phyloP scores from a whole-genome alignment of 2,888 invertebrate genomes.

The Erebia palarica region DNA sequence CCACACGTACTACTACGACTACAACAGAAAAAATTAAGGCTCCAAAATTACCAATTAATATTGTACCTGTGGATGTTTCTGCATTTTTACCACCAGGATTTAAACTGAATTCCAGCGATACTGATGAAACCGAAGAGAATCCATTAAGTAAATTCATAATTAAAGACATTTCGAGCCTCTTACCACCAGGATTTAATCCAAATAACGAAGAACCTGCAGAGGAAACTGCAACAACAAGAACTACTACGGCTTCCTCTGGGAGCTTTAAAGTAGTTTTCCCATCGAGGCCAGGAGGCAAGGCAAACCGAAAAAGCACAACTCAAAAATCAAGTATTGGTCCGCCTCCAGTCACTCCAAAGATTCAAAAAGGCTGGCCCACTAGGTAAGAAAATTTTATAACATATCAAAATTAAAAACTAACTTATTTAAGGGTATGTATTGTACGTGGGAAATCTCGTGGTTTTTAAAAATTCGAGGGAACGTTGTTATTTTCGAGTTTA shows the following conservation, averaged over 20 bases:
- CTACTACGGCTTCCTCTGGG: slow-evolving; percentile 52
- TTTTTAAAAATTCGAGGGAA: too few relatives aligned
- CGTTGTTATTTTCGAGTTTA: too few relatives aligned
- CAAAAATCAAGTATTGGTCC: slow-evolving; percentile 79
- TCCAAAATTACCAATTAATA: slow-evolving; percentile 52
- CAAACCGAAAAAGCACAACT: slow-evolving; percentile 82
- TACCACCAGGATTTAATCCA: slow-evolving; percentile 84
- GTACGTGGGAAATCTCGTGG: too few relatives aligned
- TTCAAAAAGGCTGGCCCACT: slow-evolving; percentile 92
- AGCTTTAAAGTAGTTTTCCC: slow-evolving; percentile 90
- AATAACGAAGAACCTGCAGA: slow-evolving; percentile 47
- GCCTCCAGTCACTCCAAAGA: slow-evolving; percentile 82
- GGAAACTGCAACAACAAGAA: slow-evolving; percentile 47
- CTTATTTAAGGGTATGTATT: background rate
- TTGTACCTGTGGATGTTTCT: slow-evolving; percentile 76
- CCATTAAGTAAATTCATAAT: slow-evolving; percentile 58
- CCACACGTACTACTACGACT: slow-evolving; percentile 50
- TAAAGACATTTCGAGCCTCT: slow-evolving; percentile 82
- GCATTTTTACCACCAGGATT: slow-evolving; percentile 85
- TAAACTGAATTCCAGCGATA: slow-evolving; percentile 64
- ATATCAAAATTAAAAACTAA: background rate
- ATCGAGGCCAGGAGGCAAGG: slow-evolving; percentile 87
- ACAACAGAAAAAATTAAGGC: slow-evolving; percentile 58
- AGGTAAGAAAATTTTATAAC: slow-evolving; percentile 75
- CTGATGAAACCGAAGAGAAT: slow-evolving; percentile 44